Base-by-base conservation (phyloP, 2,113 vertebrate genomes). In the Poecilia latipinna region DNA sequence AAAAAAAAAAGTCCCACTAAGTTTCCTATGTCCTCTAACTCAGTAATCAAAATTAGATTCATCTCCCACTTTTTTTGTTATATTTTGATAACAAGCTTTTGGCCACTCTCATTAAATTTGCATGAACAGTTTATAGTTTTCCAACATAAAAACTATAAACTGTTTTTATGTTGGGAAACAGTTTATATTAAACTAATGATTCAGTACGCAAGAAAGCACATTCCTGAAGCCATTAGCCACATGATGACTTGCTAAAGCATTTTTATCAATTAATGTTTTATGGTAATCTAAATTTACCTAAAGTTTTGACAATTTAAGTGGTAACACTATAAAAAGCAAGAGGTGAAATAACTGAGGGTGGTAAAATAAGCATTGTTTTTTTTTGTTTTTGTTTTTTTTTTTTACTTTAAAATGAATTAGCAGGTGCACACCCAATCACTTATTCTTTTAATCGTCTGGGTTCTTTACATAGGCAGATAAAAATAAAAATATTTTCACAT, bases 221-320 rank as follows among this genome's bases (percentile, higher is more conserved):
- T 95, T 96, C 93, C 93, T 94, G 93, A 94, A 95, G 94, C 94
- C 95, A 95, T 96, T 96, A 96, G 22, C 51, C n/a, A 11, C 51
- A 57, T 11, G 22, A 57, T n/a, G 48, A 24, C 48, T 95, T 93
- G 22, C 15, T 24, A 54, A 57, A 95, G 94, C 70, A 80, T 48
- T 15, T 61, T 78, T 66, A 69, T 60, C 94, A 96, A 96, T 95
- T 94, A 96, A 95, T 96, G 44, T 94, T 93, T 95, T 92, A 96
- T 94, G 93, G 65, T 70, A 80, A 65, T 95, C 95, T 94, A 95
- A 96, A 96, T 95, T 93, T 94, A 84, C 95, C 94, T 93, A 93
- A 94, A 95, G 94, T 94, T 94, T 94, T 95, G 95, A 95, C 94
- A 95, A 95, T 95, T 97, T 94, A 96, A 95, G 96, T 91, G 94